These are phyloP conservation scores for Parnassius apollo DNA, from an alignment of 2,888 invertebrate species.

Conservation along the genomic window DNA sequence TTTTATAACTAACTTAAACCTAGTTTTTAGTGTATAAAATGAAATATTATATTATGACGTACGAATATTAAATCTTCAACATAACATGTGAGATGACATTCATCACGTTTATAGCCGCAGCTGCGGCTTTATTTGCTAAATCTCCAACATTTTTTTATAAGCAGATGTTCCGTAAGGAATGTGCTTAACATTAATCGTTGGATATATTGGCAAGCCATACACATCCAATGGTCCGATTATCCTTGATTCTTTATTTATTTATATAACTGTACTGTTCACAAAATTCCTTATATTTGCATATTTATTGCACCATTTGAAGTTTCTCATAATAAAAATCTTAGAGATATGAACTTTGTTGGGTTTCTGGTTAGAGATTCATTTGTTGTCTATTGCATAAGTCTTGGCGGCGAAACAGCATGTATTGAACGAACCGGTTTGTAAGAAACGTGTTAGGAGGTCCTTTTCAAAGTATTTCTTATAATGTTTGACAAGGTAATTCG, in stretches of 20 bases:
- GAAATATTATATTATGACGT: too few relatives aligned
- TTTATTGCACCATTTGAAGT: conserved; percentile 11
- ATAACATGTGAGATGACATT: neutral
- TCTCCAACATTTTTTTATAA: conserved; percentile 16
- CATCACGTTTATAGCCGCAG: conserved; percentile 20
- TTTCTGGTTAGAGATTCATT: conserved; percentile 45
- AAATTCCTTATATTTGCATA: conserved; percentile 5
- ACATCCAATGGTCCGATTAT: conserved; percentile 11
- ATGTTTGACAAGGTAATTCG: conserved; percentile 9
- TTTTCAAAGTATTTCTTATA: conserved; percentile 44
- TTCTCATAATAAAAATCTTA: conserved; percentile 5
- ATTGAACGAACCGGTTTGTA: conserved; percentile 71
- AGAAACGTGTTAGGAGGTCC: conserved; percentile 78
- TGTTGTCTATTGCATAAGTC: conserved; percentile 73
- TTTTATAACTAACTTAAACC: too few relatives aligned
- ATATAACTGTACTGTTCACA: conserved; percentile 10
- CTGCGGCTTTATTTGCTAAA: conserved; percentile 5
- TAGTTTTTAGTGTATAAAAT: too few relatives aligned
- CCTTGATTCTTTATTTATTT: conserved; percentile 19
- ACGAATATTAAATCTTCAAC: too few relatives aligned
- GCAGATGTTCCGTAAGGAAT: conserved; percentile 23
- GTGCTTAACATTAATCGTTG: neutral
- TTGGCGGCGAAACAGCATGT: conserved; percentile 53
- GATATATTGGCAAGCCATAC: conserved; percentile 8
- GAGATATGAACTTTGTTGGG: neutral